Base-by-base conservation (phyloP, 2,888 invertebrate species). In the Spatulosminthurus flaviceps region DNA sequence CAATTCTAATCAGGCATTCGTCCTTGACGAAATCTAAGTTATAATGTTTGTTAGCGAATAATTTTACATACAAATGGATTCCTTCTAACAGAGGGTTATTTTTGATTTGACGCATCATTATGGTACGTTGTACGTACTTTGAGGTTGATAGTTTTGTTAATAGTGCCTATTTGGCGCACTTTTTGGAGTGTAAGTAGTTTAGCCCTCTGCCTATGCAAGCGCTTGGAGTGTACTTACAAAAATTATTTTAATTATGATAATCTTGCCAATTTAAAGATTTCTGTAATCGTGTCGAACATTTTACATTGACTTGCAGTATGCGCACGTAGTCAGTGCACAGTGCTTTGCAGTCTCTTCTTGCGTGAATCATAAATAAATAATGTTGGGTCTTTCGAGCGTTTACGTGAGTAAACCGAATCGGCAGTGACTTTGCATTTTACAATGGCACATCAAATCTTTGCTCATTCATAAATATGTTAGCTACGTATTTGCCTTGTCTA, bases 401-500 rank as follows among this genome's bases (percentile, higher is more conserved):
- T 51, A 51, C 51, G 51, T 51, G 51, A 51, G 51, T 51, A 51
- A 51, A 51, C 51, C 51, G 51, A 51, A 51, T 51, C 16, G 51
- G n/a, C 51, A 13, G 16, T 51, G 51, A 51, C 51, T 51, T 51
- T 13, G 51, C 51, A 51, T 19, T 51, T 51, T 51, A 51, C n/a
- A 19, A 9, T 51, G 1, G n/a, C 19, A 51, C 51, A 19, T 51
- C 7, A 13, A 13, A 51, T 13, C 16, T 2, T 19, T n/a, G 51
- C 5, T 11, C 16, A 51, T 51, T n/a, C 16, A 2, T 13, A 51
- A 19, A 19, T n/a, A 19, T n/a, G n/a, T n/a, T n/a, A n/a, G n/a
- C n/a, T n/a, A n/a, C n/a, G n/a, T n/a, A n/a, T n/a, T n/a, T n/a
- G n/a, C n/a, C 51, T 51, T 51, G 2, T 51, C 51, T 51, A 5